Base-by-base conservation (phyloP, 2,113 vertebrate species). In the Mesoclemmys tuberculata region DNA sequence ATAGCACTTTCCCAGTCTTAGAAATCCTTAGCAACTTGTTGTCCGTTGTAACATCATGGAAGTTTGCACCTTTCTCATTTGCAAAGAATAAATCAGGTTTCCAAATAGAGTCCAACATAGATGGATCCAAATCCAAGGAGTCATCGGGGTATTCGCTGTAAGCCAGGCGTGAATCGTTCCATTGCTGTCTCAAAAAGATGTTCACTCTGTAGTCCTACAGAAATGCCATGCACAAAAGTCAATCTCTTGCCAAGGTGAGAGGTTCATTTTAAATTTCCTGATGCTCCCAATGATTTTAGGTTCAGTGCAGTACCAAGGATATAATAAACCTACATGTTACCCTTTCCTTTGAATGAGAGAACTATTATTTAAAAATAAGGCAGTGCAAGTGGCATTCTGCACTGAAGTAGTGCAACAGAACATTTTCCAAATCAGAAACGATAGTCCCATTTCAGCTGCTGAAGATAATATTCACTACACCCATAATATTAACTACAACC, bases 81-180 rank as follows among this genome's bases (percentile, higher is more conserved):
- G 99, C 99, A 94, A 99, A 99, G 98, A 99, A 99, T 95, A 99
- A 98, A 97, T 99, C 99, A 0, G 99, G 99, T 95, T 99, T 99
- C 99, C 99, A 99, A 97, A 99, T 99, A 94, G 99, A 99, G 98
- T 99, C 99, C 98, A 99, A 83, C 99, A 99, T 99, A 90, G 99
- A 99, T 18, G 99, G 99, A 97, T 99, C 99, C 98, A 99, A 98
- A 97, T 99, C 99, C 93, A 99, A 97, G 41, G 99, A 99, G 90
- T 99, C 99, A 94, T 99, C 99, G 0, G 99, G 99, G 92, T 99
- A 99, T 98, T 99, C 99, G 0, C 99, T 99, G 91, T 99, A 99
- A 58, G 99, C 99, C 96, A 99, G 98, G 41, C 99, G 99, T n/a
- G 99, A 99, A 95, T 99, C 99, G 21, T 99, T 99, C 99, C 99